phyloP scores from a whole-genome alignment of 2,113 vertebrate genomes.

The Vulpes vulpes region DNA sequence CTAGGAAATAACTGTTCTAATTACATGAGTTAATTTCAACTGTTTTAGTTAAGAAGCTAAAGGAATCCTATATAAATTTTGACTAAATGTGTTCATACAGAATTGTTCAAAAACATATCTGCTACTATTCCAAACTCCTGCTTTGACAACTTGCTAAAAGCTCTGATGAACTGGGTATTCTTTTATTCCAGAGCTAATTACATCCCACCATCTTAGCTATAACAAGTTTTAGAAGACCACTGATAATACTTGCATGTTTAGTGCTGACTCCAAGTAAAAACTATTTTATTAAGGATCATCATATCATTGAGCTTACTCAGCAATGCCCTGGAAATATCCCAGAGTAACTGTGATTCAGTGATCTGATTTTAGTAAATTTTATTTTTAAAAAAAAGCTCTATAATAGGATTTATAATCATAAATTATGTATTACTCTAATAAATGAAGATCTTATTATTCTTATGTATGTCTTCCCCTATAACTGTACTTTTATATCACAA shows the following conservation, averaged over 20 bases:
- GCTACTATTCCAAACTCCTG: neutral
- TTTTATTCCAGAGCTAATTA: neutral
- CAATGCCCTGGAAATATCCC: neutral
- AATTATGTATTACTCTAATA: neutral
- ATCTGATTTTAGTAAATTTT: constrained; percentile 3
- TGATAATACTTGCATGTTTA: neutral
- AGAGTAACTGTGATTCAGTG: neutral
- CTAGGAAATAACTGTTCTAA: neutral
- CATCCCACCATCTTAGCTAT: neutral
- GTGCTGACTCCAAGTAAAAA: neutral
- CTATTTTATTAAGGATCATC: neutral
- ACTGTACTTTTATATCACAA: neutral
- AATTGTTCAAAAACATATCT: neutral
- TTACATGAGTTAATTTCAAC: neutral
- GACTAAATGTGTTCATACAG: neutral
- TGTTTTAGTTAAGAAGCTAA: constrained; percentile 30
- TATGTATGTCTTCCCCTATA: neutral
- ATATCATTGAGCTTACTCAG: constrained; percentile 41
- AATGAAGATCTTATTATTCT: neutral
- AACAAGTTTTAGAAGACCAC: constrained; percentile 12
- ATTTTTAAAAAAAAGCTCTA: neutral
- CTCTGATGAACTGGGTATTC: neutral
- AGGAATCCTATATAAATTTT: neutral
- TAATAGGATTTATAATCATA: constrained; percentile 3
- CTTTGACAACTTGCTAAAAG: constrained; percentile 10